Percentiles rank a stretch among this genome's conserved stretches.
phyloP scores from a whole-genome alignment of 2,797 vertebrate species.

The Poecilia velifera region DNA sequence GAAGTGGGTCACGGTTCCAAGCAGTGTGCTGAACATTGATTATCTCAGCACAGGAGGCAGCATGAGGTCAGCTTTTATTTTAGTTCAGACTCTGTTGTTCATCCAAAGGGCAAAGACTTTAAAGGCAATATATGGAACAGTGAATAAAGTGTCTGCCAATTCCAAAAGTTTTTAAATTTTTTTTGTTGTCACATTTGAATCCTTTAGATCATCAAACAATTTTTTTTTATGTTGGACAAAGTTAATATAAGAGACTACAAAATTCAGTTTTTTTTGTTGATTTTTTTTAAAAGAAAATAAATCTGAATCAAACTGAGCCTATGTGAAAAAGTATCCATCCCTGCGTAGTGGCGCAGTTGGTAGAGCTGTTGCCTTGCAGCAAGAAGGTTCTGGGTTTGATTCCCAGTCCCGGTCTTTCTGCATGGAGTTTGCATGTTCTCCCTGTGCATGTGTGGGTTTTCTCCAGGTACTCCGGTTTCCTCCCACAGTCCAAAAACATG shows the following conservation, averaged over 20 bases:
- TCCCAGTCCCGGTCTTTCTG: too few species aligned
- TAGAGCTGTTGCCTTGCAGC: too few species aligned
- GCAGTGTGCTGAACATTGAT: slow-evolving; percentile 45
- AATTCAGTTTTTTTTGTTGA: background rate
- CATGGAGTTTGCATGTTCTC: too few species aligned
- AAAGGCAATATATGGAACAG: background rate
- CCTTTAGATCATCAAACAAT: background rate
- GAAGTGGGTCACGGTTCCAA: slow-evolving; percentile 33
- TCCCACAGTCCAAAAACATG: too few species aligned
- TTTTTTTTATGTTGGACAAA: background rate
- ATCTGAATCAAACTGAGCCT: background rate
- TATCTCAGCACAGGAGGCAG: slow-evolving; percentile 18
- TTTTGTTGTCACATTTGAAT: background rate
- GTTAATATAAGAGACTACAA: background rate
- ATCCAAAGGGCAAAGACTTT: slow-evolving; percentile 9
- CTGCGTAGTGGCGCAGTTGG: background rate
- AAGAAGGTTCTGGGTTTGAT: too few species aligned
- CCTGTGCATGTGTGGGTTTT: too few species aligned
- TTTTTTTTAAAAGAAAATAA: background rate
- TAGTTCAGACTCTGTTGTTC: slow-evolving; percentile 11
- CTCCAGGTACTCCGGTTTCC: too few species aligned
- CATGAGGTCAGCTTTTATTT: slow-evolving; percentile 15
- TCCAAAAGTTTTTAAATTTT: background rate
- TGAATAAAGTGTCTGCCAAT: background rate
- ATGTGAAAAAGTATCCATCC: background rate